These are phyloP conservation scores for Pyxicephalus adspersus DNA, from an alignment of 2,113 vertebrate genomes.

Conservation along the genomic window DNA sequence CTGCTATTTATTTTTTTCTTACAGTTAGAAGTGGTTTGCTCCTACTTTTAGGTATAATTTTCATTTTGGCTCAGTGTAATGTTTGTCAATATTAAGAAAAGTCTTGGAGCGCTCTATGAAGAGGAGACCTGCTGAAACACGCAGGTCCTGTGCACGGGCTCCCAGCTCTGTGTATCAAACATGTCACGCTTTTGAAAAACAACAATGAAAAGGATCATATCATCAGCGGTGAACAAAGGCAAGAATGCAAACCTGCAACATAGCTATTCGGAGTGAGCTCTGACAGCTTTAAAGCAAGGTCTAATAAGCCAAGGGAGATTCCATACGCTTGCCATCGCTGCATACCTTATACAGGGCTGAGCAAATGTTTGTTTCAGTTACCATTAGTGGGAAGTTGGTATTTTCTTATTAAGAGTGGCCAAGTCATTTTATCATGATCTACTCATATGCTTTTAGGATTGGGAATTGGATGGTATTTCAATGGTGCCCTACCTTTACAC, in stretches of 20 bases:
- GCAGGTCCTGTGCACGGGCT: conserved; percentile 32
- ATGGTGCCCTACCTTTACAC: not conserved
- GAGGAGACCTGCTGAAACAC: conserved; percentile 41
- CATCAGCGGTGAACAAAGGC: conserved; percentile 43
- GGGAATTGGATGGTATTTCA: not conserved
- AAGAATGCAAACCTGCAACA: conserved; percentile 51
- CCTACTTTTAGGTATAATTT: conserved; percentile 50
- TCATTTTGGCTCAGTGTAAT: conserved; percentile 24
- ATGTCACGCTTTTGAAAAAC: conserved; percentile 50
- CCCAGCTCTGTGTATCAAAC: conserved; percentile 45
- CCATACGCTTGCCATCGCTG: conserved; percentile 37
- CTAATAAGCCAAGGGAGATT: conserved; percentile 25
- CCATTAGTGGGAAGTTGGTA: conserved; percentile 31
- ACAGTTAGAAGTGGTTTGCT: conserved; percentile 13
- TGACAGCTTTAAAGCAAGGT: conserved; percentile 48
- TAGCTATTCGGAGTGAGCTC: conserved; percentile 39
- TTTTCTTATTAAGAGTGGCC: conserved; percentile 1
- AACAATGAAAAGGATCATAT: conserved; percentile 50
- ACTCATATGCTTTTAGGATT: not conserved
- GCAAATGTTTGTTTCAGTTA: conserved; percentile 49
- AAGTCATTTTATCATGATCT: conserved; percentile 16
- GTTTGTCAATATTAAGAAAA: conserved; percentile 46
- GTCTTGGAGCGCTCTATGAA: conserved; percentile 9
- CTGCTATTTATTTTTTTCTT: not conserved
- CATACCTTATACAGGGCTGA: conserved; percentile 46